Evolutionary conservation across 1,140 invertebrate genomes (phyloP).

Genomic region (Diprion similis): DNA sequence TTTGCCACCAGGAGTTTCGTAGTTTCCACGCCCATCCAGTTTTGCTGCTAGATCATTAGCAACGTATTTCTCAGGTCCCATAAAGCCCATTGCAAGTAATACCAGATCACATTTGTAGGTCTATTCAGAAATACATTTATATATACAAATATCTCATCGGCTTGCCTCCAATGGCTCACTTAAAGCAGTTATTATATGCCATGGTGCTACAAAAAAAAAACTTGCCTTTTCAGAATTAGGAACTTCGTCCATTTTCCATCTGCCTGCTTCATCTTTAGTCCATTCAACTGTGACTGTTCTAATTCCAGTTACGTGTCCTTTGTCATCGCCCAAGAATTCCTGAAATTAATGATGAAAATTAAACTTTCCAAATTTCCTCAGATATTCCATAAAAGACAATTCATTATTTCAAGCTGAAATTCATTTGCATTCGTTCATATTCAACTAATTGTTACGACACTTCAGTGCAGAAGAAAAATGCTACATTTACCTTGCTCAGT

Average conservation of each 20-base stretch:
- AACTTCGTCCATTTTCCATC: constrained; percentile 94
- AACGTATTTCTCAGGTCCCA: constrained; percentile 94
- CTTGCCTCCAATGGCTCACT: neutral
- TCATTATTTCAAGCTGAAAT: neutral
- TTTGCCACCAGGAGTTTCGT: constrained; percentile 80
- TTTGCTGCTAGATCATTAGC: constrained; percentile 84
- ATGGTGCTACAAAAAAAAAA: neutral
- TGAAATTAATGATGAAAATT: constrained; percentile 47
- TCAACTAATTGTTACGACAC: neutral
- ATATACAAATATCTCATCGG: constrained; percentile 1
- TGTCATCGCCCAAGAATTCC: constrained; percentile 92
- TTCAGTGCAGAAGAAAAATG: neutral
- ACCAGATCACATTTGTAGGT: constrained; percentile 90
- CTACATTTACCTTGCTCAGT: constrained; percentile 76
- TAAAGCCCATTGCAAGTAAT: constrained; percentile 97
- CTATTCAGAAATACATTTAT: constrained; percentile 40
- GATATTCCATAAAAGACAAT: neutral
- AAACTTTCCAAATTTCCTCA: constrained; percentile 16
- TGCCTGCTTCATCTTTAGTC: constrained; percentile 89
- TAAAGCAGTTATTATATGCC: neutral
- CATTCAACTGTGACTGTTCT: constrained; percentile 91
- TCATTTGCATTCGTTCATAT: neutral
- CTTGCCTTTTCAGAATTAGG: constrained; percentile 77
- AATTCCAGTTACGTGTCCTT: constrained; percentile 89
- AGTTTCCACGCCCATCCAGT: constrained; percentile 91